These are phyloP conservation scores for Lasioglossum marginatum DNA, from an alignment of 2,888 invertebrate genomes.

Conservation along the genomic window DNA sequence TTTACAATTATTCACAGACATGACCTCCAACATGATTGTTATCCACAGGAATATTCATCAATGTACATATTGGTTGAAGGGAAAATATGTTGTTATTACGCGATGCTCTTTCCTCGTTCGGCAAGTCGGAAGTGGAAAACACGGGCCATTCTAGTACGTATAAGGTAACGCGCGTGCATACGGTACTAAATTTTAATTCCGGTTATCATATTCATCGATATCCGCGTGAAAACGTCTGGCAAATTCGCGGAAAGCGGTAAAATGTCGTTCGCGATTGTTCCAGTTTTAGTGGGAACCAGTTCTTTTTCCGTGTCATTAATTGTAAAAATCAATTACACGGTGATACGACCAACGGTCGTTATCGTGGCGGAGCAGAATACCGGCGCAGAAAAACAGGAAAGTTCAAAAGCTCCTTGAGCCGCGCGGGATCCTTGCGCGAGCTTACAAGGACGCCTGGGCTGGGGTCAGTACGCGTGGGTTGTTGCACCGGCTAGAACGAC, in stretches of 20 bases:
- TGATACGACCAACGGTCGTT: not conserved
- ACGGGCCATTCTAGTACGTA: not conserved
- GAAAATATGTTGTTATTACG: not conserved
- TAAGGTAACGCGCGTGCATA: not conserved
- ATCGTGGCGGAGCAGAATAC: not conserved
- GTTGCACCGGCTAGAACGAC: constrained; percentile 79
- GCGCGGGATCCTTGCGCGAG: constrained; percentile 53
- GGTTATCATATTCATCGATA: not conserved
- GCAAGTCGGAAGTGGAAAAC: not conserved
- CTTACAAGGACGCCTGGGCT: constrained; percentile 74
- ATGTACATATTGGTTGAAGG: not conserved
- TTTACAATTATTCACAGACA: too few species aligned
- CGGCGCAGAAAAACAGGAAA: constrained; percentile 32
- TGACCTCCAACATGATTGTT: not conserved
- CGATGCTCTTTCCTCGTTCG: not conserved
- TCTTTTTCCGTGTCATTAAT: not conserved
- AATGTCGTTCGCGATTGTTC: not conserved
- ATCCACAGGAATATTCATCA: not conserved
- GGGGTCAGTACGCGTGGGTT: constrained; percentile 82
- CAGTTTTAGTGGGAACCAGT: not conserved
- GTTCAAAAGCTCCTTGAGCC: constrained; percentile 51
- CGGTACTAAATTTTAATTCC: not conserved
- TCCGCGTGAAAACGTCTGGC: not conserved
- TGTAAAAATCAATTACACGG: not conserved
- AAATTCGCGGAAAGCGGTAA: not conserved